Base-by-base conservation (phyloP, 2,888 invertebrate genomes). In the Sycophila texana region DNA sequence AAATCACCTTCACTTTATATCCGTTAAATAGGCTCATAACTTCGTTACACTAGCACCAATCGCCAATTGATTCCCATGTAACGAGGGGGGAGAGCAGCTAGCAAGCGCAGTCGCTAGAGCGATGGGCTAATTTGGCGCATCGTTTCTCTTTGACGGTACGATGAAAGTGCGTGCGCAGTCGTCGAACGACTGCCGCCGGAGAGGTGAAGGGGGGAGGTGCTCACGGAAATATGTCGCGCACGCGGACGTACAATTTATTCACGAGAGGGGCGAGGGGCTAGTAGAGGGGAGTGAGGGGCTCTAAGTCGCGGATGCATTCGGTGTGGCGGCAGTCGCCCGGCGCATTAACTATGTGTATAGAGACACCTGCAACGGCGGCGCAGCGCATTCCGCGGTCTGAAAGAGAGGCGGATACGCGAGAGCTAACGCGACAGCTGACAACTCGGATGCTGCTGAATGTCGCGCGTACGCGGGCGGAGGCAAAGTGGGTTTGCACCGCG, bases 161-260 rank as follows among this genome's bases (percentile, higher is more conserved):
- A 16, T 13, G 61, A 7, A 30, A 30, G 30, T 30, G 30, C 30
- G 30, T 30, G 30, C 30, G 30, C 30, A 30, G 5, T 30, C 30
- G 30, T 61, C 30, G 26, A 30, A 30, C 16, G 30, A 4, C 30
- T 0, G 30, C 30, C 4, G 30, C 30, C 30, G 71, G 22, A n/a
- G n/a, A n/a, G n/a, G n/a, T n/a, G n/a, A n/a, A n/a, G n/a, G n/a
- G n/a, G n/a, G n/a, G 16, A 57, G 49, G 12, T 13, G 61, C 72
- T 12, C 16, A 18, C 51, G 18, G 26, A 51, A 47, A 61, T 60
- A 22, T 39, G 57, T 70, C 61, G 26, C 61, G 16, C 51, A 61
- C 51, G 30, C 60, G n/a, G 61, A 39, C n/a, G 30, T 18, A 53
- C 57, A 72, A 77, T 77, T 77, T 77, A 77, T 77, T 77, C 77